Evolutionary conservation across 2,888 invertebrate genomes (phyloP).

Genomic region (Autographa gamma): DNA sequence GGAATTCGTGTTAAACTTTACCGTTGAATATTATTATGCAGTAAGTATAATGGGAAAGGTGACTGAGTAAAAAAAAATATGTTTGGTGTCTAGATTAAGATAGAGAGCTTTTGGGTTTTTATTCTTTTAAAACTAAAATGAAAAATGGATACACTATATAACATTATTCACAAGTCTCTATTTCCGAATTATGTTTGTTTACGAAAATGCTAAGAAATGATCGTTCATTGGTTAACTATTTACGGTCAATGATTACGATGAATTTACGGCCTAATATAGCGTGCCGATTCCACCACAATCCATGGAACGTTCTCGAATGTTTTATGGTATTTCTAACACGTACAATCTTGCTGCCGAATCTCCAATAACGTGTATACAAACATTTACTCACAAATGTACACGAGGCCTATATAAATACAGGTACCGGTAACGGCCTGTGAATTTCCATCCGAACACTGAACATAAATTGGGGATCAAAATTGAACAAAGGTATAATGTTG

Average conservation of each 20-base stretch:
- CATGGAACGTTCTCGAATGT: not conserved
- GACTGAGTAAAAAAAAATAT: not conserved
- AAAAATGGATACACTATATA: too few species aligned
- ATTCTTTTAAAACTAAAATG: too few species aligned
- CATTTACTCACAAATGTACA: conserved; percentile 40
- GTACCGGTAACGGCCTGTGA: conserved; percentile 39
- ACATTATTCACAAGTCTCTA: not conserved
- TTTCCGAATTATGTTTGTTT: not conserved
- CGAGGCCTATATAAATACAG: conserved; percentile 37
- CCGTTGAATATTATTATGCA: not conserved
- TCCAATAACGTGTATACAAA: conserved; percentile 18
- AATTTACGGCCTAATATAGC: not conserved
- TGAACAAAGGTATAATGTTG: conserved; percentile 57
- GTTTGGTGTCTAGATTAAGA: not conserved
- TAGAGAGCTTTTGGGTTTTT: not conserved
- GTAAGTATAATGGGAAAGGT: not conserved
- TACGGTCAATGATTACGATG: not conserved
- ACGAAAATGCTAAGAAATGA: not conserved
- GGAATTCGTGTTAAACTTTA: not conserved
- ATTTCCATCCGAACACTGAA: conserved; percentile 51
- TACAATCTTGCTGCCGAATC: not conserved
- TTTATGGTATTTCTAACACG: conserved; percentile 7
- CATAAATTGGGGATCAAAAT: conserved; percentile 60
- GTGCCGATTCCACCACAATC: not conserved
- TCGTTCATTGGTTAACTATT: not conserved